Percentiles rank a stretch among this genome's conserved stretches.
Conservation (phyloP, 2,888 invertebrate species). For the Cantharis rustica region DNA sequence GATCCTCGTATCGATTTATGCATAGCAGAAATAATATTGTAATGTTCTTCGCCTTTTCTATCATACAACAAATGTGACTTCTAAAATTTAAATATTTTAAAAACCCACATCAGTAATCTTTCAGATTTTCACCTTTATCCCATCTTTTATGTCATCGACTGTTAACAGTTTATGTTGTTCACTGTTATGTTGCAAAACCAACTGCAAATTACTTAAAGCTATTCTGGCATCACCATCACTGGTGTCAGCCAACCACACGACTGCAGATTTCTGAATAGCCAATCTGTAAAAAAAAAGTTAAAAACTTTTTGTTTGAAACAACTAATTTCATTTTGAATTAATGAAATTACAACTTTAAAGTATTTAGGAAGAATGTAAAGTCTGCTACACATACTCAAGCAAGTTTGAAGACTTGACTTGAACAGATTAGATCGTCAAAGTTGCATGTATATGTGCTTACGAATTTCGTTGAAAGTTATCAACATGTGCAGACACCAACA, state of each 20-base stretch:
- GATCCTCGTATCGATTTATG: slow-evolving; percentile 84
- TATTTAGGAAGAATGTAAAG: background rate
- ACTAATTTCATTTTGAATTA: too few relatives aligned
- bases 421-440: too few relatives aligned
- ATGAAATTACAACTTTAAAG: too few relatives aligned
- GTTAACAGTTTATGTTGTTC: slow-evolving; percentile 59
- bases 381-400: too few relatives aligned
- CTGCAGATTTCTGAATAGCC: slow-evolving; percentile 63
- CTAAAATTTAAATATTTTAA: slow-evolving; percentile 50
- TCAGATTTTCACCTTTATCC: slow-evolving; percentile 63
- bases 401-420: too few relatives aligned
- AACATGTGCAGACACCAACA: too few relatives aligned
- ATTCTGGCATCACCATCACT: slow-evolving; percentile 83
- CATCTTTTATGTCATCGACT: slow-evolving; percentile 71
- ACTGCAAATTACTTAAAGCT: slow-evolving; percentile 76
- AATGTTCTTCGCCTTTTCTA: slow-evolving; percentile 80
- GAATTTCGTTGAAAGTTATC: too few relatives aligned
- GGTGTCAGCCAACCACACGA: slow-evolving; percentile 74
- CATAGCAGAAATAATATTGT: slow-evolving; percentile 80
- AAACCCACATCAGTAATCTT: background rate
- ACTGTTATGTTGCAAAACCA: slow-evolving; percentile 65
- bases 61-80: slow-evolving; percentile 80
- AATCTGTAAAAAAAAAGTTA: slow-evolving; percentile 26
- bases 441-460: too few relatives aligned
- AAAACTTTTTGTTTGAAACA: too few relatives aligned